Conservation (phyloP, 2,113 vertebrate genomes). For the Trichechus manatus region DNA sequence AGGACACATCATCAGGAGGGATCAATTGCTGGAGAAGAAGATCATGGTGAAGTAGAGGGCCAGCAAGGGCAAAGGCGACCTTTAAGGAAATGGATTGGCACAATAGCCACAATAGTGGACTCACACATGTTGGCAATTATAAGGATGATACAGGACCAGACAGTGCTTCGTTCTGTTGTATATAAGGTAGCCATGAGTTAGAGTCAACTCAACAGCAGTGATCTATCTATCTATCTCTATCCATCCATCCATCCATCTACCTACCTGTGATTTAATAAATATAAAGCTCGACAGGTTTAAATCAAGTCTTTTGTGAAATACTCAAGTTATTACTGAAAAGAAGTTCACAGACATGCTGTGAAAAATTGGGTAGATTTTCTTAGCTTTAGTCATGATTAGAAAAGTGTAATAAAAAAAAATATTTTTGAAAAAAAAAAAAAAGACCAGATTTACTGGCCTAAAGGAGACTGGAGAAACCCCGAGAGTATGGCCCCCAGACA, state of each 20-base stretch:
- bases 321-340: background rate
- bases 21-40: background rate
- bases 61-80: background rate
- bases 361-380: background rate
- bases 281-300: background rate
- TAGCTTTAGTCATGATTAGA: constrained; percentile 38
- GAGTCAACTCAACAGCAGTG: background rate
- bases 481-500: no score
- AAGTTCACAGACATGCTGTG: background rate
- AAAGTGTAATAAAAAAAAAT: background rate
- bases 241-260: no score
- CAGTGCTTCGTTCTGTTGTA: background rate
- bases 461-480: no score
- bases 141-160: background rate
- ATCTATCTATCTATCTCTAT: background rate
- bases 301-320: background rate
- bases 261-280: constrained; percentile 18
- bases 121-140: background rate
- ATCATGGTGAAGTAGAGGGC: background rate
- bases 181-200: background rate
- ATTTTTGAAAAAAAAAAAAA: no score
- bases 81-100: background rate
- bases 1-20: background rate
- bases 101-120: background rate
- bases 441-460: no score